Evolutionary conservation across 1,140 invertebrate species (phyloP), one percentile per base, ranked within the genome.

Genomic region (Mactra quadrangularis): DNA sequence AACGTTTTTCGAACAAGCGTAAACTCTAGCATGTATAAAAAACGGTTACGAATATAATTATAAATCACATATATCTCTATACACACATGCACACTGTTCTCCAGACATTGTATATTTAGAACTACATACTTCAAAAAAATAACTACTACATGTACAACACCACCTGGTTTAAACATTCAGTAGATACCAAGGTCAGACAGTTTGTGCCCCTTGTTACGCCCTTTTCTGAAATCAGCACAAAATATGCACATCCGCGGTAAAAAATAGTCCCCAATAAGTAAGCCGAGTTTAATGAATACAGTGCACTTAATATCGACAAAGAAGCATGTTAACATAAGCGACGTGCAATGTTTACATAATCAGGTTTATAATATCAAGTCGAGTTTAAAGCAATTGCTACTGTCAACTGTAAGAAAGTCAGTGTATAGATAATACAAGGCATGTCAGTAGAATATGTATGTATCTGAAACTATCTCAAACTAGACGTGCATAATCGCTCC

Each of bases 161-260:
- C 11, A 31, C 64, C 45, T 68, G 64, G 64, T 50, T 68, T 50
- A 68, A 68, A 50, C 41, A 68, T 68, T 25, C 64, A 68, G 41
- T 68, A 68, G 25, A 22, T 68, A 13, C 29, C 19, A 22, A 59
- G 71, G 71, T 59, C 71, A 74, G 53, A 74, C 71, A 59, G 33
- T 45, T 57, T 59, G 35, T 76, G 59, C 74, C 74, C 74, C 74
- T 62, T 76, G 59, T 50, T 62, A 62, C 74, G 47, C 74, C 74
- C 74, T 76, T 76, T 76, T 57, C 29, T 57, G 62, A 17, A 33
- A 53, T 76, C 47, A 60, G 15, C 38, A 76, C 29, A 41, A 41
- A 62, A 53, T 76, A 76, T 76, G 74, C 57, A 64, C 74, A 76
- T 76, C 74, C 74, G 74, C 74, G 59, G 27, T 29, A 60, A 76